Evolutionary conservation across 2,797 vertebrate species (phyloP), one percentile per base, ranked within the genome.

Genomic region (Knipowitschia caucasica): DNA sequence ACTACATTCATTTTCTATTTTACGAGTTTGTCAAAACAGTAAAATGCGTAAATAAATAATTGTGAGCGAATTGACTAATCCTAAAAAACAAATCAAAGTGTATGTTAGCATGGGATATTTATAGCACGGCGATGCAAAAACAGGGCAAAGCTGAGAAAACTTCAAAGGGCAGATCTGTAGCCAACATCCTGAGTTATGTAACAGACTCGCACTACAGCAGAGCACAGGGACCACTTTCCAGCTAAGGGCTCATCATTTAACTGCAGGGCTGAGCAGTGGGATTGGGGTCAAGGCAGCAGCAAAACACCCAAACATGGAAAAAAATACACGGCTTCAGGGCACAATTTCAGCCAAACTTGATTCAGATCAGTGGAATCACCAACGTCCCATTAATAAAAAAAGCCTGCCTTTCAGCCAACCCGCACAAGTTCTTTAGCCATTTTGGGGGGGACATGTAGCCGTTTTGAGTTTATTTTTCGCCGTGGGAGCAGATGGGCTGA

Each of bases 151-250:
- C 60, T 53, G 60, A 61, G 15, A 50, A 26, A 73, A 72, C 71
- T 75, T 81, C 76, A 83, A 73, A 81, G 78, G 78, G 58, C 26
- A 75, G 59, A 67, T 72, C 20, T 49, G 73, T 72, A 69, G 62
- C 59, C 45, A 64, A 69, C 64, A 11, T 52, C 49, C 12, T 46
- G 7, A 3, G 33, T 83, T 78, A 81, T n/a, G 49, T 23, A 78
- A 27, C 11, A 20, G 39, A 49, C 42, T n/a, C 39, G 17, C 30
- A 53, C 43, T 17, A 18, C 44, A 38, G 15, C 27, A 26, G 20
- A 9, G 10, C 24, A 49, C 43, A 38, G 10, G 34, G 25, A 47
- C 61, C 44, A 70, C 44, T 71, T 42, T 65, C 71, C 62, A 59
- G 63, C 47, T 52, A 67, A 71, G 65, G 63, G 45, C 67, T 79